phyloP scores from a whole-genome alignment of 1,140 invertebrate species.

The Drosophila orosa region DNA sequence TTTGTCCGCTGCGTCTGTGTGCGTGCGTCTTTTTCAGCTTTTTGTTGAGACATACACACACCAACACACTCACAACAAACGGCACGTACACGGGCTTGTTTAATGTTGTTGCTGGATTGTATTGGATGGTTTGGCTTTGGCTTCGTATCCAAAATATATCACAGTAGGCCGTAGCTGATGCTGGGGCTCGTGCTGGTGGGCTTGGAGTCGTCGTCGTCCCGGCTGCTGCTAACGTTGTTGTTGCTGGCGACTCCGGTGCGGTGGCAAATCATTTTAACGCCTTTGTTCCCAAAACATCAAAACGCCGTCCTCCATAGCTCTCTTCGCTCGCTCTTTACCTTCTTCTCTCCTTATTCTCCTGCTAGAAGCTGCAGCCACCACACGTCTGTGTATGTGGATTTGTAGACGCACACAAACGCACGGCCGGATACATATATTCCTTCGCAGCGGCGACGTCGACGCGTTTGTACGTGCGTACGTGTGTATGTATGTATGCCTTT shows the following conservation, averaged over 20 bases:
- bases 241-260: conserved; percentile 25
- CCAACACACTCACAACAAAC: conserved; percentile 10
- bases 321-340: conserved; percentile 17
- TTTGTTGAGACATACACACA: conserved; percentile 47
- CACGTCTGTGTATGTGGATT: conserved; percentile 18
- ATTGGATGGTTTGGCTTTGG: conserved; percentile 48
- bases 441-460: conserved; percentile 56
- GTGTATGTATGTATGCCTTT: conserved; percentile 69
- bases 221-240: conserved; percentile 50
- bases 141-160: conserved; percentile 71
- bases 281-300: conserved; percentile 63
- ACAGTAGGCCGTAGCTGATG: conserved; percentile 43
- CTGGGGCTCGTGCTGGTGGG: conserved; percentile 38
- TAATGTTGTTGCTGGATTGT: conserved; percentile 19
- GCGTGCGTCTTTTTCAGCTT: conserved; percentile 41
- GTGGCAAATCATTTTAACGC: conserved; percentile 67
- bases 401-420: conserved; percentile 27
- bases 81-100: conserved; percentile 25
- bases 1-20: conserved; percentile 60
- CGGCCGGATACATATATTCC: conserved; percentile 73
- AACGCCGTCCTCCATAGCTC: conserved; percentile 49
- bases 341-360: conserved; percentile 16
- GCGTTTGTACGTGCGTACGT: conserved; percentile 59
- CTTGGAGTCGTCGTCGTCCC: conserved; percentile 47
- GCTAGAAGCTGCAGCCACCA: conserved; percentile 66